Percentiles rank a stretch among this genome's conserved stretches.
phyloP scores from a whole-genome alignment of 2,888 invertebrate genomes.

The Drosophila kuntzei region DNA sequence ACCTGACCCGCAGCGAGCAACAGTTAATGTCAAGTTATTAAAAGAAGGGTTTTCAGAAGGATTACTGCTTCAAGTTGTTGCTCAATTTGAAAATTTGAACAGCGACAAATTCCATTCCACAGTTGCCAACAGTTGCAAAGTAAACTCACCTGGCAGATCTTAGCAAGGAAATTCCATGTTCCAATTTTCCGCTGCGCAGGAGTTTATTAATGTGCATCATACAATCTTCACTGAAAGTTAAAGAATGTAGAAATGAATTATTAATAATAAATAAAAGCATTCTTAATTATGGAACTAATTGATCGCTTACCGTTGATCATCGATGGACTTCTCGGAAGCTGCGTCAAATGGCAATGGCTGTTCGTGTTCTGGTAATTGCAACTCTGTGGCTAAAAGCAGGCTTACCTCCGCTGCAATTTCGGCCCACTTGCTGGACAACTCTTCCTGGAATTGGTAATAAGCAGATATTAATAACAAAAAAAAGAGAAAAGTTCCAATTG shows the following conservation, averaged over 20 bases:
- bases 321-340: constrained; percentile 92
- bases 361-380: constrained; percentile 84
- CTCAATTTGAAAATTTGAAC: constrained; percentile 37
- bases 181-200: constrained; percentile 90
- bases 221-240: constrained; percentile 90
- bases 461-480: not conserved
- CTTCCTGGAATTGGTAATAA: constrained; percentile 64
- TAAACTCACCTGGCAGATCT: constrained; percentile 90
- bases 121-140: not conserved
- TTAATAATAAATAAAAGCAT: not conserved
- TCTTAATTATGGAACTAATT: not conserved
- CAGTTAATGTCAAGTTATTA: constrained; percentile 81
- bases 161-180: constrained; percentile 92
- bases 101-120: constrained; percentile 24
- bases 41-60: constrained; percentile 63
- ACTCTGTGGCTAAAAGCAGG: constrained; percentile 87
- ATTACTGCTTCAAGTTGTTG: constrained; percentile 55
- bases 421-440: constrained; percentile 88
- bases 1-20: constrained; percentile 32
- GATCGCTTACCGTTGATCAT: constrained; percentile 92
- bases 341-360: constrained; percentile 94
- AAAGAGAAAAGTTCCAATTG: not conserved
- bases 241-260: constrained; percentile 6
- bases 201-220: constrained; percentile 94
- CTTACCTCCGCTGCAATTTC: constrained; percentile 88